Evolutionary conservation across 2,888 invertebrate genomes (phyloP), one percentile per base, ranked within the genome.

Genomic region (Drosophila fungiperda): DNA sequence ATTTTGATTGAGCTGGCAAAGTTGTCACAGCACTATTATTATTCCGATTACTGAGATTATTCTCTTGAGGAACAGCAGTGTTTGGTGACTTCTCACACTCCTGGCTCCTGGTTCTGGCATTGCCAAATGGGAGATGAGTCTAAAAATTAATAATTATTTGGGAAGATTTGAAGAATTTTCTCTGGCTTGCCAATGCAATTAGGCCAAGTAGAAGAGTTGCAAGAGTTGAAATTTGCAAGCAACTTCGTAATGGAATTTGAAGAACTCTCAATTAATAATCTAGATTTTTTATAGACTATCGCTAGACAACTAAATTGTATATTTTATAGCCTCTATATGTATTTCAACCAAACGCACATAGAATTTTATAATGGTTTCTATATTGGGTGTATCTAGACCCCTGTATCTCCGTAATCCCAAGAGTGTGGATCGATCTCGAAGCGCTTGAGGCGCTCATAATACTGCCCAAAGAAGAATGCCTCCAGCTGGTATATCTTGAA

Each of bases 351-450:
- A 57, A 32, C 29, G 8, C 9, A 42, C 29, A 15, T 3, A 3
- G 5, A 49, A 49, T 29, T 49, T 29, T 26, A 29, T 9, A n/a
- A 45, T 20, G 20, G 0, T 54, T 12, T 6, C 17, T 55, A 11
- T 26, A 12, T 35, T 23, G 38, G 0, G 8, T 5, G 26, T 40
- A 3, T 36, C 57, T 71, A 71, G 7, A 42, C 20, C 7, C 32
- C 50, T 2, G 57, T 9, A 2, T 52, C 8, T 6, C n/a, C 6
- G 40, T 75, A 75, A 9, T 80, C 76, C 68, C 64, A 76, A 20
- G 35, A 52, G 12, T 74, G 77, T 0, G 77, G 77, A 68, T 83
- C 98, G 94, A 98, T 98, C 35, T 83, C 82, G 32, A 67, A 83
- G 0, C 78, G 81, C 49, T 61, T 73, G 11, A 83, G 29, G 1